A percentile compares a stretch with the other conserved stretches of the same genome.
Conservation (phyloP, 2,797 vertebrate species). For the Acipenser oxyrinchus region DNA sequence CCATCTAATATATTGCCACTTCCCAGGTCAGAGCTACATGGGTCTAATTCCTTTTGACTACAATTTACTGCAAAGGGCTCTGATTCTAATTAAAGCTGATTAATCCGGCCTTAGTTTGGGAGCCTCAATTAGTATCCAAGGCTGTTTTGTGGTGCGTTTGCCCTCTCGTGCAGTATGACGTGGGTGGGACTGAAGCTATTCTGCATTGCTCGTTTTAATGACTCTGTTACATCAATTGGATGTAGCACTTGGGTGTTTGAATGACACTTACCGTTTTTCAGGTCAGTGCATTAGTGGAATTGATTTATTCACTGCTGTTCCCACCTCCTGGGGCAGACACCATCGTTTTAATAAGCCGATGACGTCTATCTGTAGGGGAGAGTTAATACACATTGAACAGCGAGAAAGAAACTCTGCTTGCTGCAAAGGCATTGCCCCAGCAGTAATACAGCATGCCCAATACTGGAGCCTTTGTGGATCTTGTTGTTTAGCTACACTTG, state of each 20-base stretch:
- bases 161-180: constrained; percentile 6
- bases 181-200: neutral
- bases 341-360: constrained; percentile 47
- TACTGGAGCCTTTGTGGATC: no score
- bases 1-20: constrained; percentile 22
- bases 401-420: no score
- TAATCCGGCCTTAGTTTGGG: constrained; percentile 23
- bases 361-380: constrained; percentile 45
- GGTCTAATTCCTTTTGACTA: neutral
- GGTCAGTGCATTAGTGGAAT: constrained; percentile 51
- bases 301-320: constrained; percentile 57
- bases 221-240: constrained; percentile 35
- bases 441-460: no score
- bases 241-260: constrained; percentile 32
- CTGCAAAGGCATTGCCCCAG: no score
- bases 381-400: no score
- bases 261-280: constrained; percentile 48
- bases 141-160: constrained; percentile 40
- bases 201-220: constrained; percentile 1
- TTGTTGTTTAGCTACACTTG: no score
- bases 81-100: constrained; percentile 26
- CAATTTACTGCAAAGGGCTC: constrained; percentile 17
- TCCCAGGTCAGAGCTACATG: constrained; percentile 1
- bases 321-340: constrained; percentile 23
- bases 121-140: constrained; percentile 29